Evolutionary conservation across 2,888 invertebrate species (phyloP), one percentile per base, ranked within the genome.

Genomic region (Lobophora halterata): DNA sequence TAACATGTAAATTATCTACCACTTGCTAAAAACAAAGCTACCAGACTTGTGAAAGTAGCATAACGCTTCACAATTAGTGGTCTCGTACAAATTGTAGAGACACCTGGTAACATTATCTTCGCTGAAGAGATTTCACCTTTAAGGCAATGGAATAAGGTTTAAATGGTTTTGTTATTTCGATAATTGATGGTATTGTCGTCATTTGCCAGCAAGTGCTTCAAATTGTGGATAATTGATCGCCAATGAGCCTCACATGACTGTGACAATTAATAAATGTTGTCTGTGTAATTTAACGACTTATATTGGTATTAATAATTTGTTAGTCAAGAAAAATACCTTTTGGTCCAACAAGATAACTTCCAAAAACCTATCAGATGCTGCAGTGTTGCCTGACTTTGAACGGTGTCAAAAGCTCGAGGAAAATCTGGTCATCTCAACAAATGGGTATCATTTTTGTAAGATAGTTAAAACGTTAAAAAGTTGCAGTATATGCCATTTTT

Each of bases 201-300:
- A 77, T 72, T 61, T 58, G 30, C 70, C 56, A 59, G 63, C 72
- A 72, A 79, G 76, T 81, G 79, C 61, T 66, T 77, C 74, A 71
- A 83, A 83, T 82, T 78, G 74, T 61, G 60, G 69, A 72, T 82
- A 82, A 83, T 82, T 83, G 80, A 75, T 82, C 72, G 59, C 61
- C 73, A 76, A 79, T 77, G 70, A 74, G 65, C 64, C 67, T 71
- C 67, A 69, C 64, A 58, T 71, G 70, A 65, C 64, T 65, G 66
- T 68, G 71, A 67, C 69, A 65, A 66, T 61, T 71, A 63, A 65
- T 61, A n/a, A n/a, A n/a, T n/a, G n/a, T n/a, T n/a, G n/a, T n/a
- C n/a, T n/a, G n/a, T n/a, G n/a, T n/a, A n/a, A n/a, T n/a, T n/a
- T n/a, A n/a, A n/a, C n/a, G n/a, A n/a, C n/a, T n/a, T n/a, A n/a